These are phyloP conservation scores for Hylia prasina DNA, from an alignment of 2,113 vertebrate species.

Conservation along the genomic window DNA sequence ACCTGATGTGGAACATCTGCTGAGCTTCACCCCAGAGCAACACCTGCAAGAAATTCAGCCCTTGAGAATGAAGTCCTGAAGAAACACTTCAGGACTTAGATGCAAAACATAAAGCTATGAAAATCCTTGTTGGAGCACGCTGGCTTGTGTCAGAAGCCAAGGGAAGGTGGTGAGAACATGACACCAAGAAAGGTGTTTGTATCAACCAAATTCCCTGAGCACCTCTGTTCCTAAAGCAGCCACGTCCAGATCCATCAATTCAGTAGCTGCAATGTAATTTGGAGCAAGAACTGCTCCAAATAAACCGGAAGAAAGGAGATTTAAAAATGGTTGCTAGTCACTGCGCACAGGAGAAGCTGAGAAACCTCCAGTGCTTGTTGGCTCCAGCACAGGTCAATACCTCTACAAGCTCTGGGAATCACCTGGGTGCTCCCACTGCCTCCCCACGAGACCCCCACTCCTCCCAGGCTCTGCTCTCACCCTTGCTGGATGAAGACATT, in stretches of 20 bases:
- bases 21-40: background rate
- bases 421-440: fast-evolving
- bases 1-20: background rate
- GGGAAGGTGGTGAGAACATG: background rate
- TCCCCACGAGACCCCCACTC: fast-evolving
- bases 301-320: background rate
- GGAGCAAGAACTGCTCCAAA: background rate
- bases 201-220: fast-evolving
- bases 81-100: background rate
- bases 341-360: background rate
- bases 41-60: background rate
- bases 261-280: background rate
- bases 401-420: background rate
- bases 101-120: background rate
- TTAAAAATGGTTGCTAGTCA: background rate
- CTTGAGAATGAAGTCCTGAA: background rate
- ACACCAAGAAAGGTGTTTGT: fast-evolving
- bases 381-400: background rate
- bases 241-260: fast-evolving
- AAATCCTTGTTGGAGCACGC: fast-evolving
- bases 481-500: background rate
- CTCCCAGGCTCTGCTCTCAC: background rate
- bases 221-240: background rate
- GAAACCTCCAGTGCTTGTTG: background rate
- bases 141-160: fast-evolving